Evolutionary conservation across 1,140 invertebrate species (phyloP).

Genomic region (Drosophila punjabiensis): DNA sequence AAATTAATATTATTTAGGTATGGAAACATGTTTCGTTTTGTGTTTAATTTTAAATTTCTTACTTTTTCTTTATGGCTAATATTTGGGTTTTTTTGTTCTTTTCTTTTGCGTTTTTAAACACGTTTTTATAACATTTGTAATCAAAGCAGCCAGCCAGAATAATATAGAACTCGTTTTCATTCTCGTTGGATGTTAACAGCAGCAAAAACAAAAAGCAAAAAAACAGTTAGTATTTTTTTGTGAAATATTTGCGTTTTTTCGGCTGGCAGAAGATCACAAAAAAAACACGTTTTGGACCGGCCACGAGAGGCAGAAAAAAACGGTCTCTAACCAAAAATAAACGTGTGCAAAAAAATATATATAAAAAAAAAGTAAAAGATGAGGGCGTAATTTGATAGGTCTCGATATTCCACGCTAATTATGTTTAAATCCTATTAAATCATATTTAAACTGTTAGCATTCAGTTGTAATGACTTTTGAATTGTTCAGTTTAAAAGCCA

Average conservation of each 20-base stretch:
- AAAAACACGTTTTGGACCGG: constrained; percentile 31
- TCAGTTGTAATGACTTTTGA: constrained; percentile 4
- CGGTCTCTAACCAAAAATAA: constrained; percentile 24
- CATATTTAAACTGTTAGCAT: neutral
- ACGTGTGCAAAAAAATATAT: constrained; percentile 23
- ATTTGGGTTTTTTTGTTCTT: neutral
- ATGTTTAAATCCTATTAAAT: constrained; percentile 18
- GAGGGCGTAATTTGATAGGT: constrained; percentile 24
- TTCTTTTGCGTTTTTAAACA: constrained; percentile 60
- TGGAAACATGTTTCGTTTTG: constrained; percentile 67
- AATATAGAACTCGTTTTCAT: constrained; percentile 68
- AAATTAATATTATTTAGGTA: constrained; percentile 43
- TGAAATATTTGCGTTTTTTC: constrained; percentile 43
- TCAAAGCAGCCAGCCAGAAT: constrained; percentile 42
- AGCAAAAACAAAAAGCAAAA: constrained; percentile 3
- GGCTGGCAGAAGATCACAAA: constrained; percentile 40
- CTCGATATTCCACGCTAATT: constrained; percentile 6
- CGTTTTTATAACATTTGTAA: constrained; percentile 62
- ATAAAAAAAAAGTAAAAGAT: neutral
- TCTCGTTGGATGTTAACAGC: constrained; percentile 46
- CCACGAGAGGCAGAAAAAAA: constrained; percentile 26
- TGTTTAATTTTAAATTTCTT: constrained; percentile 30
- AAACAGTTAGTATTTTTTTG: constrained; percentile 76
- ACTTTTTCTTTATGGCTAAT: constrained; percentile 43
- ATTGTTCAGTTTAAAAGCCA: constrained; percentile 36